phyloP scores from a whole-genome alignment of 2,888 invertebrate genomes.

The Lutraria lutraria region DNA sequence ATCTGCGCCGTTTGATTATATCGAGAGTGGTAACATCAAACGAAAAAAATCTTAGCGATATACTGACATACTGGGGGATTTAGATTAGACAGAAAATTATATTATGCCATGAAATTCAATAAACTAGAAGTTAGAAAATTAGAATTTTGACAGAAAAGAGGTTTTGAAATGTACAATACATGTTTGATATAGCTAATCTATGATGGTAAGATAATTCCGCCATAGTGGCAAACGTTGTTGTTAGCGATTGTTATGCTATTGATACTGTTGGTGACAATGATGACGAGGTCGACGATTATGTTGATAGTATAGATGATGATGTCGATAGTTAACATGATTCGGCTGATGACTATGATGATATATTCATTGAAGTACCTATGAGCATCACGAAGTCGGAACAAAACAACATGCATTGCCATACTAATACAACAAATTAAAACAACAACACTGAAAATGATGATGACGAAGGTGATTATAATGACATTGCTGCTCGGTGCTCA shows the following conservation, averaged over 20 bases:
- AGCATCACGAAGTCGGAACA: no score
- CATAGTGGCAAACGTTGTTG: no score
- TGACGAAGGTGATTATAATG: not conserved
- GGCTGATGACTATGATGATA: not conserved
- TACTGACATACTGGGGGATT: not conserved
- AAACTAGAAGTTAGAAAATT: not conserved
- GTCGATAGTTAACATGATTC: not conserved
- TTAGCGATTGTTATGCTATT: not conserved
- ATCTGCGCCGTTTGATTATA: constrained; percentile 1
- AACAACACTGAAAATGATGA: not conserved
- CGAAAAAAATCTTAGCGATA: not conserved
- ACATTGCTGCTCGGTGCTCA: not conserved
- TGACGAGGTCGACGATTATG: not conserved
- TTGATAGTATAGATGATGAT: not conserved
- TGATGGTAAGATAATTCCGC: no score
- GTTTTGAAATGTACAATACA: not conserved
- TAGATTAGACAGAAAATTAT: not conserved
- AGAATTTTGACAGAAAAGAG: not conserved
- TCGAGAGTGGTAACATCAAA: not conserved
- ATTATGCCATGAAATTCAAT: not conserved
- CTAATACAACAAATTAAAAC: no score
- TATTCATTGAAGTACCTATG: no score
- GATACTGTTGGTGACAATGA: not conserved
- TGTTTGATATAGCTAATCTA: no score
- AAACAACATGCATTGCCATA: no score